These are phyloP conservation scores for Neodon shergylaensis DNA, from an alignment of 2,113 vertebrate genomes.

Conservation along the genomic window DNA sequence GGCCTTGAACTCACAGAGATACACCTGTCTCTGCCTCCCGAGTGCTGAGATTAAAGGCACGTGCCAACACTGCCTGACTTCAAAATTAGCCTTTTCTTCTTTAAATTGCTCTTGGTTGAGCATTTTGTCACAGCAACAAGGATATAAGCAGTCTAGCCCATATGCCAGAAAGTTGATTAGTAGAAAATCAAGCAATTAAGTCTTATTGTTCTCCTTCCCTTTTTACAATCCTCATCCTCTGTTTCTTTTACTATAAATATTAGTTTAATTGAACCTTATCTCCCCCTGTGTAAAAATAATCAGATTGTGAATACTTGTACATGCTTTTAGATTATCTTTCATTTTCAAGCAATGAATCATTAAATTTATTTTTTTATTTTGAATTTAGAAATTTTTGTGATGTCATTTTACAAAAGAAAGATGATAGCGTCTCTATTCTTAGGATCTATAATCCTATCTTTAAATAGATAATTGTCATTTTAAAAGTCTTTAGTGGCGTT, in stretches of 20 bases:
- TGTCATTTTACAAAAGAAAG: neutral
- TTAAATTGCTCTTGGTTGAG: neutral
- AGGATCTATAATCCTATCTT: neutral
- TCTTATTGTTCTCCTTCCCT: neutral
- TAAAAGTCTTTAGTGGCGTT: neutral
- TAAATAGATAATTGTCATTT: neutral
- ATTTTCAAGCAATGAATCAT: slow-evolving; percentile 36
- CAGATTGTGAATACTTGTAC: neutral
- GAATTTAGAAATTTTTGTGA: slow-evolving; percentile 11
- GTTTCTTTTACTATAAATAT: neutral
- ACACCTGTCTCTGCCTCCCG: too few species aligned
- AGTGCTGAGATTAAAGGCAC: too few species aligned
- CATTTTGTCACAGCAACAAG: neutral
- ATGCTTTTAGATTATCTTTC: neutral
- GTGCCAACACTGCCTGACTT: too few species aligned
- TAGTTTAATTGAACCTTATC: neutral
- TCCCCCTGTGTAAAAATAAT: neutral
- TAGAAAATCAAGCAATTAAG: neutral
- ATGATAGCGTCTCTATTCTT: neutral
- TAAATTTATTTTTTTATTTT: slow-evolving; percentile 18
- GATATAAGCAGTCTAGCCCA: neutral
- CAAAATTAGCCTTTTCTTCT: neutral
- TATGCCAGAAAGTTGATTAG: neutral
- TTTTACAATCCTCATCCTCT: neutral
- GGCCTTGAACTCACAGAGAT: too few species aligned